Conservation (phyloP, 2,888 invertebrate genomes). For the Drosophila histrio region DNA sequence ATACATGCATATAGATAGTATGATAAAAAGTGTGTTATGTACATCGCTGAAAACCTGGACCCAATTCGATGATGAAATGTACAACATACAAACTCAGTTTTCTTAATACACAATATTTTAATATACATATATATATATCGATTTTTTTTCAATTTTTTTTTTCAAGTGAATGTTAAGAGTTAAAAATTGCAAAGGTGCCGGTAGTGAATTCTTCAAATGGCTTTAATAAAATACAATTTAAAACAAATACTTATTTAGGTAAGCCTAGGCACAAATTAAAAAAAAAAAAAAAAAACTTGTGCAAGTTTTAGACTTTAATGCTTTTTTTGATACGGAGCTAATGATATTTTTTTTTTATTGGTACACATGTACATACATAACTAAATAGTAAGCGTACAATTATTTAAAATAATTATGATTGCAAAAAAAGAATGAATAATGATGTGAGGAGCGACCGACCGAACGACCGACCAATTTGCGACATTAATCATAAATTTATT, state of each 20-base stretch:
- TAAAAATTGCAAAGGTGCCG: slow-evolving; percentile 65
- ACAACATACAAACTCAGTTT: slow-evolving; percentile 8
- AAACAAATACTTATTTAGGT: slow-evolving; percentile 24
- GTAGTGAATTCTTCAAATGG: slow-evolving; percentile 81
- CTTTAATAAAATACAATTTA: slow-evolving; percentile 74
- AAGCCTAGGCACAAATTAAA: slow-evolving; percentile 32
- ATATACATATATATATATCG: neutral
- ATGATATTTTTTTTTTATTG: slow-evolving; percentile 34
- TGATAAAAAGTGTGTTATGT: neutral
- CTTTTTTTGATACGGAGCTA: slow-evolving; percentile 36
- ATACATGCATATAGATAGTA: neutral
- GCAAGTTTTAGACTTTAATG: slow-evolving; percentile 42
- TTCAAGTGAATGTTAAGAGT: slow-evolving; percentile 10
- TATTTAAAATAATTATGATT: slow-evolving; percentile 9
- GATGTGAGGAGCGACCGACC: slow-evolving; percentile 72
- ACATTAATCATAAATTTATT: slow-evolving; percentile 27
- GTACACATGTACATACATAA: slow-evolving; percentile 34
- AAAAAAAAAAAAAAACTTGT: slow-evolving; percentile 24
- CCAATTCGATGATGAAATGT: neutral
- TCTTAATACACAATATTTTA: slow-evolving; percentile 8
- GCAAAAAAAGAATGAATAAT: slow-evolving; percentile 3
- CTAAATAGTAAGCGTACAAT: slow-evolving; percentile 13
- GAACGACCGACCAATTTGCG: slow-evolving; percentile 79
- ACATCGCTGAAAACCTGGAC: neutral
- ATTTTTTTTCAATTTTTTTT: slow-evolving; percentile 8